Evolutionary conservation across 1,140 invertebrate species (phyloP).

Genomic region (Lasioglossum baleicum): DNA sequence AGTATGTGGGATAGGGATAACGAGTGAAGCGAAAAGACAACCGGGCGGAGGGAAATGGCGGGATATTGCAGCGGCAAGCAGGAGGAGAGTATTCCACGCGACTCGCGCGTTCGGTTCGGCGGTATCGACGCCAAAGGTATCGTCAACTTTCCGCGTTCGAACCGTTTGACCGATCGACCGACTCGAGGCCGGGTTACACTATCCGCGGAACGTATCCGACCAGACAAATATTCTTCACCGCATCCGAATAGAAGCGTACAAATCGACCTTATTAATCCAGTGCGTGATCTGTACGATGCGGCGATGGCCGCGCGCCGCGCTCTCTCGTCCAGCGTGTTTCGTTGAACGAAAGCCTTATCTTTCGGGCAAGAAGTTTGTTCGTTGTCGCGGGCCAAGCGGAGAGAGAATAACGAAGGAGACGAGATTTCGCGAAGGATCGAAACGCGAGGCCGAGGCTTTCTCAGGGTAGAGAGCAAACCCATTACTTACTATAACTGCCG

Average conservation of each 20-base stretch:
- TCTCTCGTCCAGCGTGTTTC: conserved; percentile 60
- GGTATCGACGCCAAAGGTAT: not conserved
- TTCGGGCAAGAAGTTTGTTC: conserved; percentile 78
- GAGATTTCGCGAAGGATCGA: conserved; percentile 41
- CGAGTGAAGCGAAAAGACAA: not conserved
- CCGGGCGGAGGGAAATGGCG: not conserved
- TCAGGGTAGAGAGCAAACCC: conserved; percentile 77
- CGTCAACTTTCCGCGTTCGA: conserved; percentile 15
- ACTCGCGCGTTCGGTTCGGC: not conserved
- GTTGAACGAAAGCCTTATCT: conserved; percentile 46
- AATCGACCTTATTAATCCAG: not conserved
- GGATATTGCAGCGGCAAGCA: not conserved
- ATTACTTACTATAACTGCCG: conserved; percentile 80
- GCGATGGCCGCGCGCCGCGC: not conserved
- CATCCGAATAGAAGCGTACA: too few species aligned
- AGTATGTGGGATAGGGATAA: not conserved
- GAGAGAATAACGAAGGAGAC: conserved; percentile 13
- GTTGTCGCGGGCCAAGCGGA: conserved; percentile 73
- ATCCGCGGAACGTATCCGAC: too few species aligned
- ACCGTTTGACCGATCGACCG: conserved; percentile 19
- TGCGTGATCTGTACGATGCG: conserved; percentile 52
- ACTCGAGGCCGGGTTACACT: too few species aligned
- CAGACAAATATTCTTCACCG: too few species aligned
- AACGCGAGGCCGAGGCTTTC: conserved; percentile 70
- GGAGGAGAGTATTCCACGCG: not conserved